A percentile compares a stretch with the other conserved stretches of the same genome.
Evolutionary conservation across 2,113 vertebrate genomes (phyloP).

Genomic region (Chamaea fasciata): DNA sequence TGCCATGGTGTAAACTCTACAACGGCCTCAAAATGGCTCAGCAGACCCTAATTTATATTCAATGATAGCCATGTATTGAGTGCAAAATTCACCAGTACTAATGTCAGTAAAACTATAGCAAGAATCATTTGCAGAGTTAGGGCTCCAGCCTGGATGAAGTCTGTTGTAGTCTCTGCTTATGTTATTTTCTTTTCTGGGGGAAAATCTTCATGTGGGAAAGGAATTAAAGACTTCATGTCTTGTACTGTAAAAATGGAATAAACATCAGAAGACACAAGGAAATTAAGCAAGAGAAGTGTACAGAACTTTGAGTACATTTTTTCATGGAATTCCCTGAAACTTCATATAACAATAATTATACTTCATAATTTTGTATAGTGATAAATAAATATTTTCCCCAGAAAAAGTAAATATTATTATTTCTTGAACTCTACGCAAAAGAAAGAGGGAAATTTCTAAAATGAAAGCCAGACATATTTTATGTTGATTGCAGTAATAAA

Average conservation of each 20-base stretch:
- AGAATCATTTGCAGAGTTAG: neutral
- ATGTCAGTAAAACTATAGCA: neutral
- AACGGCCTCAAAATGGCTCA: neutral
- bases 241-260: neutral
- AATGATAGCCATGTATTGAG: neutral
- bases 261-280: neutral
- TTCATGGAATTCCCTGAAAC: neutral
- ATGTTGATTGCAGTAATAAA: conserved; percentile 53
- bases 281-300: neutral
- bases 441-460: conserved; percentile 2
- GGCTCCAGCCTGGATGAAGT: neutral
- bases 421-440: neutral
- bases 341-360: neutral
- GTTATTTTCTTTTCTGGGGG: neutral
- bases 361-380: neutral
- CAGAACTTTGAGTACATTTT: neutral
- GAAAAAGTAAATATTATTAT: neutral
- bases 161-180: neutral
- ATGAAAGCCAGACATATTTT: conserved; percentile 44
- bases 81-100: neutral
- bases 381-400: neutral
- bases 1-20: neutral
- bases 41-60: neutral
- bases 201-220: neutral
- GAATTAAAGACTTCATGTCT: neutral